phyloP scores from a whole-genome alignment of 2,888 invertebrate species.

The Drosophila niveifrons region DNA sequence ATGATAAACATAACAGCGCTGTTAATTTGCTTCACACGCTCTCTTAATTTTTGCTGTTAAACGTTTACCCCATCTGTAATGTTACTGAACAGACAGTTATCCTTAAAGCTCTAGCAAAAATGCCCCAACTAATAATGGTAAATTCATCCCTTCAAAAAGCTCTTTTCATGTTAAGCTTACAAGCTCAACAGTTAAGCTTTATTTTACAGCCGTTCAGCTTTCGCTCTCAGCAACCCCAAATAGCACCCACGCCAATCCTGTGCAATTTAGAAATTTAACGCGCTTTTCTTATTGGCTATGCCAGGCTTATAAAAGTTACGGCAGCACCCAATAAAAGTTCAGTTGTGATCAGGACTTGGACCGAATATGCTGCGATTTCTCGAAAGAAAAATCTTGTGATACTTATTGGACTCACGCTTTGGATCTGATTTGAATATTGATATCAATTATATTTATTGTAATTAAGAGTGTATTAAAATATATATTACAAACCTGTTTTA shows the following conservation, averaged over 20 bases:
- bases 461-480: background rate
- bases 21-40: background rate
- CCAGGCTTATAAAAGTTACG: conserved; percentile 61
- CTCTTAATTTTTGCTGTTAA: conserved; percentile 5
- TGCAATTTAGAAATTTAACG: conserved; percentile 36
- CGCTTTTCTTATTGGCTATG: conserved; percentile 63
- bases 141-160: conserved; percentile 52
- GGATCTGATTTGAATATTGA: background rate
- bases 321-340: conserved; percentile 68
- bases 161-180: conserved; percentile 23
- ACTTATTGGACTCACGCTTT: background rate
- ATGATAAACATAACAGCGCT: conserved; percentile 18
- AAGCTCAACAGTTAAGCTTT: conserved; percentile 55
- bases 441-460: background rate
- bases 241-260: conserved; percentile 44
- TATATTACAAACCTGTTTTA: background rate
- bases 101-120: conserved; percentile 11
- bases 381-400: background rate
- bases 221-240: conserved; percentile 31
- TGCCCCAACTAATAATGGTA: conserved; percentile 54
- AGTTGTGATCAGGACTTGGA: conserved; percentile 48
- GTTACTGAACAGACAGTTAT: background rate
- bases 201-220: conserved; percentile 29
- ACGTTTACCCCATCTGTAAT: conserved; percentile 30
- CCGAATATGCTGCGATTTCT: conserved; percentile 25